These are phyloP conservation scores for Phragmatobia fuliginosa DNA, from an alignment of 2,888 invertebrate species.

Conservation along the genomic window DNA sequence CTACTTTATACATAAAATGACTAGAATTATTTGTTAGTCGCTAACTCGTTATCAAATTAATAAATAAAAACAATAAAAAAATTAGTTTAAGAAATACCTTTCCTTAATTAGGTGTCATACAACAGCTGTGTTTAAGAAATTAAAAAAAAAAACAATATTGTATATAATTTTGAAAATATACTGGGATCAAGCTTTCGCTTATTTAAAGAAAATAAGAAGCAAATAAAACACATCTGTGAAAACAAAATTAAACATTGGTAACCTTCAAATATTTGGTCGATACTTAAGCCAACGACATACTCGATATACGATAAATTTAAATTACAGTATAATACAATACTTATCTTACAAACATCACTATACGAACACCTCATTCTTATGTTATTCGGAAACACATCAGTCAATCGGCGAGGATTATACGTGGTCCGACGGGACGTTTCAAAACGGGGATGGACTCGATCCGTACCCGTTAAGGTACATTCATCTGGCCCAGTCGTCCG, in stretches of 20 bases:
- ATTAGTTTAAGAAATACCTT: slow-evolving; percentile 6
- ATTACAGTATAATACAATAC: slow-evolving; percentile 35
- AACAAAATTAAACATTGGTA: slow-evolving; percentile 17
- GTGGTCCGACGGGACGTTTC: slow-evolving; percentile 60
- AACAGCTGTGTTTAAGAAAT: not conserved
- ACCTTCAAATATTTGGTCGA: slow-evolving; percentile 34
- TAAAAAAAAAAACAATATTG: not conserved
- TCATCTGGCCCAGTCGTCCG: slow-evolving; percentile 90
- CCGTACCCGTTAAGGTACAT: slow-evolving; percentile 77
- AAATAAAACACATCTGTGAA: not conserved
- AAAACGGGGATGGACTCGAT: slow-evolving; percentile 68
- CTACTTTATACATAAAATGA: slow-evolving; percentile 84
- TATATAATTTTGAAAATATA: not conserved
- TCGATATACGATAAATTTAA: slow-evolving; percentile 33
- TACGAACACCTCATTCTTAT: slow-evolving; percentile 49
- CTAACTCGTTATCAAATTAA: slow-evolving; percentile 34
- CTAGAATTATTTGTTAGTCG: slow-evolving; percentile 67
- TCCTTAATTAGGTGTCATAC: not conserved
- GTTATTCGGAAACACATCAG: slow-evolving; percentile 55
- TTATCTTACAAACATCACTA: slow-evolving; percentile 44
- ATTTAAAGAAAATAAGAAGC: not conserved
- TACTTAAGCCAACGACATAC: slow-evolving; percentile 25
- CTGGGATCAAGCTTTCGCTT: not conserved
- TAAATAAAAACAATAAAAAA: slow-evolving; percentile 10
- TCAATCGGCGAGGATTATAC: slow-evolving; percentile 50